These are phyloP conservation scores for Pontoporia blainvillei DNA, from an alignment of 2,113 vertebrate genomes.

Conservation along the genomic window DNA sequence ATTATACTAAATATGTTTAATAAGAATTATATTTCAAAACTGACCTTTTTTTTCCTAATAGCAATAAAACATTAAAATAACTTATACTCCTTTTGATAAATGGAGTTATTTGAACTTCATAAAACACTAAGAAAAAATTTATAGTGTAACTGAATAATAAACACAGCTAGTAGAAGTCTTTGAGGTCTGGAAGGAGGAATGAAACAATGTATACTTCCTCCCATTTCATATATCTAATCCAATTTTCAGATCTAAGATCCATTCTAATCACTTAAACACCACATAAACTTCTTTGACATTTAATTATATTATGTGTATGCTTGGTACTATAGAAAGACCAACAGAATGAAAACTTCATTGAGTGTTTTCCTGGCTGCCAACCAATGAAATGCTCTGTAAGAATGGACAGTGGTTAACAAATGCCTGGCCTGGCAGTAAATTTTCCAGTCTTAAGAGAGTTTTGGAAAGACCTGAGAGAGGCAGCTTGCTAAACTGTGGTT, in stretches of 20 bases:
- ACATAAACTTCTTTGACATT: conserved; percentile 64
- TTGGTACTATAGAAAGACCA: not conserved
- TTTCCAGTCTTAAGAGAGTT: not conserved
- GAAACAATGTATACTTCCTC: conserved; percentile 32
- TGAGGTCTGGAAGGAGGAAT: conserved; percentile 36
- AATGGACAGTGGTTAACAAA: not conserved
- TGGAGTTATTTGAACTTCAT: conserved; percentile 64
- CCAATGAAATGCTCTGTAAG: not conserved
- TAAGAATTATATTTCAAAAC: conserved; percentile 56
- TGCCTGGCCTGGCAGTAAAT: not conserved
- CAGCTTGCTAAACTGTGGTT: not conserved
- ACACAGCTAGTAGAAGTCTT: not conserved
- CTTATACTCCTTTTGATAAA: conserved; percentile 42
- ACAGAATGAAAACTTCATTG: conserved; percentile 45
- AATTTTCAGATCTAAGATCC: conserved; percentile 50
- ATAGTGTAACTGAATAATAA: conserved; percentile 55
- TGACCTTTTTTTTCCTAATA: conserved; percentile 1
- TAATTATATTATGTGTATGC: conserved; percentile 65
- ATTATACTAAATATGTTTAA: conserved; percentile 7
- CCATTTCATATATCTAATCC: conserved; percentile 30
- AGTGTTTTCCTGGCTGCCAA: conserved; percentile 56
- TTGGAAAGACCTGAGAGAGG: not conserved
- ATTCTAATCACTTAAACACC: conserved; percentile 49
- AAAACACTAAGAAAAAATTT: conserved; percentile 63
- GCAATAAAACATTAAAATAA: conserved; percentile 62